phyloP scores from a whole-genome alignment of 2,888 invertebrate genomes.

The Anthrax anthrax region DNA sequence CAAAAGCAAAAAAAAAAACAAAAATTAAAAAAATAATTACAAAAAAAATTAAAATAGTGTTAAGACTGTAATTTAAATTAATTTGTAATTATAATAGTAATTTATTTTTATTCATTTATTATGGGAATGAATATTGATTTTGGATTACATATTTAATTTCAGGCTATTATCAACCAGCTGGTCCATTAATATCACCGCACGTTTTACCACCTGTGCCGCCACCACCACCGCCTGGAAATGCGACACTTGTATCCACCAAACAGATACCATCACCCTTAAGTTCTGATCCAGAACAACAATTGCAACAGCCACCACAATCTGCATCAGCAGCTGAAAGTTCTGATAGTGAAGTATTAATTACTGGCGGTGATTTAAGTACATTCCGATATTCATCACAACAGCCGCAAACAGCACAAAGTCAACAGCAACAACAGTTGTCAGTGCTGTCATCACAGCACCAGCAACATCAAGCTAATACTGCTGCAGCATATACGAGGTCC shows the following conservation, averaged over 20 bases:
- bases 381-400: constrained; percentile 22
- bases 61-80: too few species aligned
- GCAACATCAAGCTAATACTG: constrained; percentile 8
- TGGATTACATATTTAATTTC: constrained; percentile 28
- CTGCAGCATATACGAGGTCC: constrained; percentile 28
- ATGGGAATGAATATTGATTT: too few species aligned
- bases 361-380: constrained; percentile 25
- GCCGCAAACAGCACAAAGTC: neutral
- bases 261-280: constrained; percentile 34
- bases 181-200: constrained; percentile 66
- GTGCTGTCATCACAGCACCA: constrained; percentile 3
- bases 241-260: constrained; percentile 13
- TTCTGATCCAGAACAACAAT: constrained; percentile 31
- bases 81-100: too few species aligned
- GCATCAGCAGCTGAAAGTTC: constrained; percentile 25
- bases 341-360: constrained; percentile 23
- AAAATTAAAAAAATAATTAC: too few species aligned
- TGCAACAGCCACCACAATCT: constrained; percentile 22
- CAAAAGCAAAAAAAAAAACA: too few species aligned
- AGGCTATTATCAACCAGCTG: constrained; percentile 89
- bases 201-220: constrained; percentile 38
- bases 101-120: too few species aligned
- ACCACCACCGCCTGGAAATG: constrained; percentile 24
- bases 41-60: too few species aligned
- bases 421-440: constrained; percentile 4